Evolutionary conservation across 2,888 invertebrate species (phyloP).

Genomic region (Drosophila setosimentum): DNA sequence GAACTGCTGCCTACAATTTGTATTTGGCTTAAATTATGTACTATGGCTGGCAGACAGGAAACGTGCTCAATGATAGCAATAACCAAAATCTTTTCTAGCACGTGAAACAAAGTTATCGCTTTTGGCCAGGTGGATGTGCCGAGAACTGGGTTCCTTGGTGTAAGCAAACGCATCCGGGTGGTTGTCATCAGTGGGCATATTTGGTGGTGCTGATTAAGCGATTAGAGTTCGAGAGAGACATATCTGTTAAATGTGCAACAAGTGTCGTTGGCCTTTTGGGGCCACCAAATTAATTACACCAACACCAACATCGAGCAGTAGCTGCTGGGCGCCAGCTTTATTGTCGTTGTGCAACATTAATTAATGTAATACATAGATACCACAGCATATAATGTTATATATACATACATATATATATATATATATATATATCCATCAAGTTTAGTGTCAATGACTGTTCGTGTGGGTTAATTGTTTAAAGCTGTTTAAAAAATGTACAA

Average conservation of each 20-base stretch:
- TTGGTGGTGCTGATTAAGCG: not conserved
- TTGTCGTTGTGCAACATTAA: slow-evolving; percentile 61
- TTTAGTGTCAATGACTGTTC: slow-evolving; percentile 64
- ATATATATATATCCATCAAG: slow-evolving; percentile 11
- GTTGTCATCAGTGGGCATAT: not conserved
- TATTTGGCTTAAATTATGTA: not conserved
- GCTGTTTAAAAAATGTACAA: slow-evolving; percentile 51
- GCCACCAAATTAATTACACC: slow-evolving; percentile 58
- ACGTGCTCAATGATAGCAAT: slow-evolving; percentile 2
- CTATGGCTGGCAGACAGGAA: not conserved
- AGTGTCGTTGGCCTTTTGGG: slow-evolving; percentile 72
- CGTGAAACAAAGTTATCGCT: not conserved
- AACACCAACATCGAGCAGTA: slow-evolving; percentile 9
- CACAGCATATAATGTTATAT: not conserved
- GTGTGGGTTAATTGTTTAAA: slow-evolving; percentile 73
- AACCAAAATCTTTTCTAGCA: not conserved
- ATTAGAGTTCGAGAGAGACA: slow-evolving; percentile 15
- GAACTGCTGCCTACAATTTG: not conserved
- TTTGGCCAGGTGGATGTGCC: not conserved
- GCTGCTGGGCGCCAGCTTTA: slow-evolving; percentile 36
- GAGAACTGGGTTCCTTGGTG: not conserved
- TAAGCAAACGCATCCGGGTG: slow-evolving; percentile 9
- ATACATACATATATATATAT: slow-evolving; percentile 1
- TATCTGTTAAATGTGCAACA: slow-evolving; percentile 50
- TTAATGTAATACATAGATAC: slow-evolving; percentile 22